phyloP scores from a whole-genome alignment of 2,888 invertebrate genomes.

The Formica aserva region DNA sequence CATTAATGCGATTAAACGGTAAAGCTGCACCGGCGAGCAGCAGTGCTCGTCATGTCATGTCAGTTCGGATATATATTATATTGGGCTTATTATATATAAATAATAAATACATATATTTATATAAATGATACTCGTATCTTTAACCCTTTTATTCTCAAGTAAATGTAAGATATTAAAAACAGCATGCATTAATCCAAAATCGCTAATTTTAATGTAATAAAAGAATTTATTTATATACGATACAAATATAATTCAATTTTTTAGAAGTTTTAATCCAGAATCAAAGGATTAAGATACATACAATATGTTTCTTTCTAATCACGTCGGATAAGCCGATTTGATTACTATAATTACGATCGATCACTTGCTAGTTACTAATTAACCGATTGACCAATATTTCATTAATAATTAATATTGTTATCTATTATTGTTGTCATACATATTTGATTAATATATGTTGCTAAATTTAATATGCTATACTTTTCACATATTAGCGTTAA shows the following conservation, averaged over 20 bases:
- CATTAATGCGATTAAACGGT: slow-evolving; percentile 18
- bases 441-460: neutral
- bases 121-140: slow-evolving; percentile 17
- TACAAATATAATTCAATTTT: slow-evolving; percentile 6
- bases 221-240: neutral
- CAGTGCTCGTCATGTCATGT: neutral
- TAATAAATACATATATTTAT: slow-evolving; percentile 17
- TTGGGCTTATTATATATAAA: slow-evolving; percentile 2
- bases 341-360: neutral
- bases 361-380: slow-evolving; percentile 6
- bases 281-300: neutral
- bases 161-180: slow-evolving; percentile 8
- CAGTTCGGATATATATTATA: slow-evolving; percentile 1
- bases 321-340: neutral
- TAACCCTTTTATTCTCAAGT: neutral
- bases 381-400: slow-evolving; percentile 3
- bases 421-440: neutral
- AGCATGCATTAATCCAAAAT: neutral
- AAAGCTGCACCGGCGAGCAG: neutral
- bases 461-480: neutral
- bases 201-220: neutral
- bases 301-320: neutral
- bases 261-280: neutral
- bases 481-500: neutral
- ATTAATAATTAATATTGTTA: slow-evolving; percentile 20